Evolutionary conservation across 2,888 invertebrate genomes (phyloP).

Genomic region (Rhopalosiphum nymphaeae): DNA sequence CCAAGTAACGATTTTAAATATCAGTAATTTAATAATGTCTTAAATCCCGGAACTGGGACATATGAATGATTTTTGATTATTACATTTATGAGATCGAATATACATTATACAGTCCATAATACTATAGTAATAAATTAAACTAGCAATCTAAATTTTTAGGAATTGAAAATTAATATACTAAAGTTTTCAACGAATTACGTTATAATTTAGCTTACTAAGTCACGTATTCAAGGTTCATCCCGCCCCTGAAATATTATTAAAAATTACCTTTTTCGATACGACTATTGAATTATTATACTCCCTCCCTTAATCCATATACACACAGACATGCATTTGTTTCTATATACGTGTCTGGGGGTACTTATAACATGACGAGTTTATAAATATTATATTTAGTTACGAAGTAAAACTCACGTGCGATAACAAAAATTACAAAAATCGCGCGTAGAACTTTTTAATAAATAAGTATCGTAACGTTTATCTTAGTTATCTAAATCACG

Average conservation of each 20-base stretch:
- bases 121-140: too few relatives aligned
- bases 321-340: background rate
- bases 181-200: background rate
- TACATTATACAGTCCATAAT: too few relatives aligned
- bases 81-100: too few relatives aligned
- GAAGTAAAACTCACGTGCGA: background rate
- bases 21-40: background rate
- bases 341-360: too few relatives aligned
- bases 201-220: background rate
- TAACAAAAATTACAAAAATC: background rate
- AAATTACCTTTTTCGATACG: too few relatives aligned
- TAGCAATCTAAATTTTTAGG: too few relatives aligned
- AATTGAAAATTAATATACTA: background rate
- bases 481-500: background rate
- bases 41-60: background rate
- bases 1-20: background rate
- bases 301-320: too few relatives aligned
- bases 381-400: conserved; percentile 11
- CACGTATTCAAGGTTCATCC: too few relatives aligned
- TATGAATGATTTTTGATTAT: too few relatives aligned
- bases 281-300: too few relatives aligned
- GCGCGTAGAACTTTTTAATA: background rate
- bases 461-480: background rate
- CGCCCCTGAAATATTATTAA: too few relatives aligned
- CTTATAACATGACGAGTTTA: background rate